Conservation (phyloP, 2,888 invertebrate genomes). For the Andrena flavipes region DNA sequence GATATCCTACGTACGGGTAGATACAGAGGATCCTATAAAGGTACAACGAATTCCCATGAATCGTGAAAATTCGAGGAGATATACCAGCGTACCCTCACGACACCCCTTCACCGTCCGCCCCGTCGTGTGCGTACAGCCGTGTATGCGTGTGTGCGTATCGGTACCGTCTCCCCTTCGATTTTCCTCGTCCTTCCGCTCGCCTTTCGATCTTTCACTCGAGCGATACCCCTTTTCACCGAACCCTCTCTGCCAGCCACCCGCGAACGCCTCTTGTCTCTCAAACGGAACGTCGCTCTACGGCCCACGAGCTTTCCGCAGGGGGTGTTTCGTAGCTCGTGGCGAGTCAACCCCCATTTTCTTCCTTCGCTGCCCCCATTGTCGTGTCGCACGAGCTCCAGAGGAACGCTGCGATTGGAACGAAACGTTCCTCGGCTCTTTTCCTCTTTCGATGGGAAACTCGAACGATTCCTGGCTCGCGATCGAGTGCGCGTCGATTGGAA, state of each 20-base stretch:
- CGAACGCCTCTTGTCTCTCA: not conserved
- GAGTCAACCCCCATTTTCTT: not conserved
- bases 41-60: slow-evolving; percentile 58
- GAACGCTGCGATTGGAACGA: not conserved
- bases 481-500: slow-evolving; percentile 10
- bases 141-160: slow-evolving; percentile 55
- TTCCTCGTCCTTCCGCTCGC: not conserved
- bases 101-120: slow-evolving; percentile 29
- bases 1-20: slow-evolving; percentile 58
- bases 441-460: too few relatives aligned
- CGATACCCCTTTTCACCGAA: not conserved
- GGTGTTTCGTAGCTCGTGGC: not conserved
- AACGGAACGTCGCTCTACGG: not conserved
- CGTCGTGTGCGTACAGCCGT: slow-evolving; percentile 52
- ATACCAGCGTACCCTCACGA: slow-evolving; percentile 55
- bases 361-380: too few relatives aligned
- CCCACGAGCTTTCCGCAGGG: not conserved
- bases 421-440: not conserved
- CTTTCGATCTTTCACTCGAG: slow-evolving; percentile 28
- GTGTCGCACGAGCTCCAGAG: too few relatives aligned
- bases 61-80: slow-evolving; percentile 54
- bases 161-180: not conserved
- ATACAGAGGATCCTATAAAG: slow-evolving; percentile 61
- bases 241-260: not conserved
- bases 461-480: not conserved